Percentiles rank a stretch among this genome's conserved stretches.
Conservation (phyloP, 2,888 invertebrate genomes). For the Epinotia nisella region DNA sequence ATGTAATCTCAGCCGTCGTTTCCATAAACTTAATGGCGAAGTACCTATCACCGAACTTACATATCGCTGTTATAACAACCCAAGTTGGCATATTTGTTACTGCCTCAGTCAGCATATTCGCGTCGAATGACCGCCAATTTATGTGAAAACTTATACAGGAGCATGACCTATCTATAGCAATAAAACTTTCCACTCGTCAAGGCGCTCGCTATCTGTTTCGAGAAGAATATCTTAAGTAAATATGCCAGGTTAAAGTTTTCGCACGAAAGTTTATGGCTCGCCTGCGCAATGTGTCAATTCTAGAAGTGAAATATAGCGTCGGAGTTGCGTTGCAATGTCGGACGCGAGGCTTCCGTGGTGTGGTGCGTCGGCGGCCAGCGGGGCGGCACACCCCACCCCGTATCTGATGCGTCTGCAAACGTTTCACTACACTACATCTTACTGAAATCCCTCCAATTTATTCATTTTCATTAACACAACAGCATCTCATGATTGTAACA, state of each 20-base stretch:
- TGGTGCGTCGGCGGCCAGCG: constrained; percentile 54
- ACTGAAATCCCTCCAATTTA: background rate
- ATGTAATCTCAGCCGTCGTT: constrained; percentile 82
- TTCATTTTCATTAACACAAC: background rate
- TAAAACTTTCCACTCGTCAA: constrained; percentile 83
- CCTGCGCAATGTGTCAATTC: constrained; percentile 80
- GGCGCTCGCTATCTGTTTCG: constrained; percentile 73
- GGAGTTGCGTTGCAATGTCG: constrained; percentile 66
- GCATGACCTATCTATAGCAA: constrained; percentile 81
- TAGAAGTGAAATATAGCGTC: constrained; percentile 80
- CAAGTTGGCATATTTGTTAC: constrained; percentile 85
- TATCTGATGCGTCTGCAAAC: constrained; percentile 42
- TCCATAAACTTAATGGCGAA: constrained; percentile 84
- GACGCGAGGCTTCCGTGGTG: constrained; percentile 87
- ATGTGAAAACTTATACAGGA: constrained; percentile 81
- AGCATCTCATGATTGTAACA: constrained; percentile 48
- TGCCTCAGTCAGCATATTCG: constrained; percentile 84
- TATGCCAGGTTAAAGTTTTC: constrained; percentile 82
- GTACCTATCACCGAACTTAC: constrained; percentile 81
- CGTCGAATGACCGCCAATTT: constrained; percentile 85
- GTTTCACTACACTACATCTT: background rate
- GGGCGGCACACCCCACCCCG: constrained; percentile 46
- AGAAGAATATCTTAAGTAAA: constrained; percentile 78
- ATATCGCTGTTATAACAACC: constrained; percentile 84
- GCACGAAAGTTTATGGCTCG: constrained; percentile 74